Conservation (phyloP, 35 echinoderm and acorn worm species). For the Strongylocentrotus purpuratus region DNA sequence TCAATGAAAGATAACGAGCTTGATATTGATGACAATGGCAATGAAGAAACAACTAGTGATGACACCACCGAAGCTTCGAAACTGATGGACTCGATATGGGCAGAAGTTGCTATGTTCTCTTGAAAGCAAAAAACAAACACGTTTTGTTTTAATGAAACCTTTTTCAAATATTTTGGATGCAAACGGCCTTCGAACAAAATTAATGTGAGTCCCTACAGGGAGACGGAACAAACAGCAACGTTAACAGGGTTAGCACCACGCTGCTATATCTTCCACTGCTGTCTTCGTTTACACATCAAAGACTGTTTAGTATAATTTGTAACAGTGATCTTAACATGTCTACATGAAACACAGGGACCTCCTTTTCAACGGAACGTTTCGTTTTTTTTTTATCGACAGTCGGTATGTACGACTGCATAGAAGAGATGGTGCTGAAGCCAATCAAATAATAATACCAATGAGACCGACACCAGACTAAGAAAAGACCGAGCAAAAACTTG, state of each 20-base stretch:
- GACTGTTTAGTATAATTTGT: neutral
- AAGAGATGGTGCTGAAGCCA: neutral
- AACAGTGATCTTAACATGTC: neutral
- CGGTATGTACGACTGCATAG: neutral
- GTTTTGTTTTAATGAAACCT: neutral
- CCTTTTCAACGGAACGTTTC: neutral
- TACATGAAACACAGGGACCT: neutral
- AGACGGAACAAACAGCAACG: neutral
- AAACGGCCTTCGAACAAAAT: neutral
- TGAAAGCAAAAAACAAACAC: neutral
- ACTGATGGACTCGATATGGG: slow-evolving; percentile 38
- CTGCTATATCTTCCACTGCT: neutral
- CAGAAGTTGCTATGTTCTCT: slow-evolving; percentile 23
- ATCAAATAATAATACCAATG: too few species aligned
- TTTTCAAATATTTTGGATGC: neutral
- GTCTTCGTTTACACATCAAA: neutral
- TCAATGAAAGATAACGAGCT: neutral
- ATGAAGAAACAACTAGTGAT: slow-evolving; percentile 3
- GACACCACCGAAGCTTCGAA: neutral
- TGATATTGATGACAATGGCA: slow-evolving; percentile 2
- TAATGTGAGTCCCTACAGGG: too few species aligned
- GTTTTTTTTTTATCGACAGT: neutral
- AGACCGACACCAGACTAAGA: too few species aligned
- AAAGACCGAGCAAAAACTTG: too few species aligned
- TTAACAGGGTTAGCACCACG: neutral